Evolutionary conservation across 2,113 vertebrate species (phyloP).

Genomic region (Tretioscincus oriximinensis): DNA sequence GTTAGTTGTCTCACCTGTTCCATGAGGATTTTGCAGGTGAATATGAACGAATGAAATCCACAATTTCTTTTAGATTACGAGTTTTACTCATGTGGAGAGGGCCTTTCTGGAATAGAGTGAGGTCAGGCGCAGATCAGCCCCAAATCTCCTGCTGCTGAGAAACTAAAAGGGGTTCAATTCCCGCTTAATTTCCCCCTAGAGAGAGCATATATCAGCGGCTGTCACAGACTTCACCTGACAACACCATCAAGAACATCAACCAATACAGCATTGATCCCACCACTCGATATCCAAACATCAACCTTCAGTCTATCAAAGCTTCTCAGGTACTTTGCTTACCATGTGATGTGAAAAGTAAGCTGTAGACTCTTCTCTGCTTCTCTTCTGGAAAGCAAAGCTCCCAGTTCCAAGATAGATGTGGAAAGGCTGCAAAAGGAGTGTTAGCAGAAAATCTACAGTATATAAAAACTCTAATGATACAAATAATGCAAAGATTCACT

Average conservation of each 20-base stretch:
- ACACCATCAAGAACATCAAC: conserved; percentile 85
- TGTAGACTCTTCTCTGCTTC: not conserved
- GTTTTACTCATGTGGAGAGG: too few species aligned
- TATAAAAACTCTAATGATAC: too few species aligned
- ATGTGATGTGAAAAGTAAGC: not conserved
- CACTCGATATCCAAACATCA: conserved; percentile 88
- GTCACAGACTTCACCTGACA: conserved; percentile 91
- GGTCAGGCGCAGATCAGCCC: too few species aligned
- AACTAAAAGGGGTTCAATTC: not conserved
- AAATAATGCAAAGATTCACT: too few species aligned
- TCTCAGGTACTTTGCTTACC: conserved; percentile 76
- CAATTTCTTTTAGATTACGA: too few species aligned
- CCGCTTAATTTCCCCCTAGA: conserved; percentile 63
- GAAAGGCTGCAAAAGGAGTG: too few species aligned
- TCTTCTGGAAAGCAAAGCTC: too few species aligned
- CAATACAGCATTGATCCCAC: conserved; percentile 86
- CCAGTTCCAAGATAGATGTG: too few species aligned
- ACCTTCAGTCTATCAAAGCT: conserved; percentile 79
- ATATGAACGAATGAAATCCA: too few species aligned
- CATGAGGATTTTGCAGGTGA: not conserved
- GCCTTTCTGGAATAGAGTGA: too few species aligned
- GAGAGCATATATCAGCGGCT: conserved; percentile 91
- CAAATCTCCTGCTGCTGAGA: not conserved
- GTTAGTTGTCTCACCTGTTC: too few species aligned
- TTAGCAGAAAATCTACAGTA: too few species aligned